Percentiles rank a stretch among this genome's conserved stretches.
phyloP scores from a whole-genome alignment of 2,113 vertebrate genomes.

The Ancistrus triradiatus region DNA sequence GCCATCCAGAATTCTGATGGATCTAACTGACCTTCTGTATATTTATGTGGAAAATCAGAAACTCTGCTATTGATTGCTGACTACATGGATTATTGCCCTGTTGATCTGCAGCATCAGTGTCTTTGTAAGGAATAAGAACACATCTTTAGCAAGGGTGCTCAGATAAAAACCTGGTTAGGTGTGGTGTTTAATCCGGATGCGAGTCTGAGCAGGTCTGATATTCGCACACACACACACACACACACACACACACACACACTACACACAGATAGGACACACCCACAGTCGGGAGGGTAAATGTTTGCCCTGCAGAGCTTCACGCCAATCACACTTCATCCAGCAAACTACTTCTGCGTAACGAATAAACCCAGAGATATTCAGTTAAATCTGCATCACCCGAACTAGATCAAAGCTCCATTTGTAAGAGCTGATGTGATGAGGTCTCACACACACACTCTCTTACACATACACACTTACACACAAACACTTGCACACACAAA shows the following conservation, averaged over 20 bases:
- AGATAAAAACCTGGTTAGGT: conserved; percentile 62
- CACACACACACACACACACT: conserved; percentile 10
- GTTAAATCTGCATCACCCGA: conserved; percentile 64
- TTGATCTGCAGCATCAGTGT: not conserved
- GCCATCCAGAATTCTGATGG: no score
- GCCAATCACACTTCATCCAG: conserved; percentile 32
- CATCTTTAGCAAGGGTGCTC: not conserved
- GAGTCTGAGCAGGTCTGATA: conserved; percentile 80
- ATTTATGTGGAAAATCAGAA: no score
- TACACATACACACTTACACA: not conserved
- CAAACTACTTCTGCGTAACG: conserved; percentile 60
- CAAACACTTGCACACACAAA: conserved; percentile 41
- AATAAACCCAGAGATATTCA: conserved; percentile 65
- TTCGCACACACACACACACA: not conserved
- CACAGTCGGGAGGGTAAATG: conserved; percentile 11
- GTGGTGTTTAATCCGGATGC: conserved; percentile 82
- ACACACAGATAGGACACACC: not conserved
- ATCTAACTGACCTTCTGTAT: no score
- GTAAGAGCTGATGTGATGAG: conserved; percentile 64
- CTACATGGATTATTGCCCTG: not conserved
- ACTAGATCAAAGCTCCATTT: conserved; percentile 69
- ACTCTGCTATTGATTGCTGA: not conserved
- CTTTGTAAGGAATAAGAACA: not conserved
- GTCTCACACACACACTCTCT: conserved; percentile 58
- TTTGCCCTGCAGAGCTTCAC: conserved; percentile 44